Conservation (phyloP, 2,888 invertebrate species). For the Cyclophora albipunctata region DNA sequence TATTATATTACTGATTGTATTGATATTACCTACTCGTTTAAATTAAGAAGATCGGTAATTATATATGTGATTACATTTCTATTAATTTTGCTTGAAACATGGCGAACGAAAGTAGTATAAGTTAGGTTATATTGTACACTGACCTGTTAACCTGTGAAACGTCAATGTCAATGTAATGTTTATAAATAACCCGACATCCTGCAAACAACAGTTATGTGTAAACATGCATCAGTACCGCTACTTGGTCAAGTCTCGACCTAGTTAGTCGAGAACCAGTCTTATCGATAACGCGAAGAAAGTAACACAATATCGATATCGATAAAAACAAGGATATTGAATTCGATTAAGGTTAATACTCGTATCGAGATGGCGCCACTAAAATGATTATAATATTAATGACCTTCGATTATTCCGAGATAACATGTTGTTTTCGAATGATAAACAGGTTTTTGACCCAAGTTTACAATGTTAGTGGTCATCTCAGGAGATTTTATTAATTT, state of each 20-base stretch:
- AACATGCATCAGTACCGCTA: slow-evolving; percentile 39
- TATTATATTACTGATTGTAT: too few species aligned
- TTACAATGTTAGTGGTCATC: slow-evolving; percentile 6
- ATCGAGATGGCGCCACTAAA: slow-evolving; percentile 6
- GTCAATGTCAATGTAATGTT: background rate
- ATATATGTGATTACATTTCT: too few species aligned
- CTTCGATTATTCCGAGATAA: slow-evolving; percentile 7
- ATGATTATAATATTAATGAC: slow-evolving; percentile 5
- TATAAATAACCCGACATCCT: slow-evolving; percentile 9
- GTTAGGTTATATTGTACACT: too few species aligned
- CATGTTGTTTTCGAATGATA: slow-evolving; percentile 14
- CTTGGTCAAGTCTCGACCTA: slow-evolving; percentile 13
- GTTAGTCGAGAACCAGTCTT: background rate
- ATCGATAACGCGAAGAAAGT: background rate
- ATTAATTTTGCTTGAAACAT: too few species aligned
- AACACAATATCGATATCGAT: background rate
- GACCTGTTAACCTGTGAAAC: too few species aligned
- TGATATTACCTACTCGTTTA: too few species aligned
- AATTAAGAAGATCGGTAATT: too few species aligned
- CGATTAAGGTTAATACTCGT: slow-evolving; percentile 8
- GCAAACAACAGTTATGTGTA: slow-evolving; percentile 23
- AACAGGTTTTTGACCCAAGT: slow-evolving; percentile 13
- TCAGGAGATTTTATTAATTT: slow-evolving; percentile 6
- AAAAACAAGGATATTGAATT: background rate
- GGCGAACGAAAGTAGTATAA: too few species aligned